Base-by-base conservation (phyloP, 2,113 vertebrate genomes). In the Centrocercus urophasianus region DNA sequence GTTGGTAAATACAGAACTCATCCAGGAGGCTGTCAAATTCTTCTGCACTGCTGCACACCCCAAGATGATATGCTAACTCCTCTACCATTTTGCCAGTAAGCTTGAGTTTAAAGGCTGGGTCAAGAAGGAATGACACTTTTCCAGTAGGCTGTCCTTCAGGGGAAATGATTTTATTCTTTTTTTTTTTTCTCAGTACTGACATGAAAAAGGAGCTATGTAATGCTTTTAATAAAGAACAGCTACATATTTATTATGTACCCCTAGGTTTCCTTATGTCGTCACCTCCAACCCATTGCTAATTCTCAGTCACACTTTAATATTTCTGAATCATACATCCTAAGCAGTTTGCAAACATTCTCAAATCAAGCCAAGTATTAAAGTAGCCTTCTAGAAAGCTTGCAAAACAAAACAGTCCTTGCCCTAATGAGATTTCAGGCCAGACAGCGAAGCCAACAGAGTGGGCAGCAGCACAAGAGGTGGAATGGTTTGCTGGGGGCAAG, bases 81-180 rank as follows among this genome's bases (percentile, higher is more conserved):
- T 93, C 96, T 97, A 89, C 96, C 96, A 76, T 69, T 97, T 94
- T 89, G 96, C 94, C 96, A 93, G 93, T 89, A 95, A 96, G 96
- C 96, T 93, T 94, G 96, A 95, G 97, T 96, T 92, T 89, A 95
- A 92, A 96, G 92, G 93, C 95, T 96, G 95, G 97, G 96, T 97
- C 96, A 97, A 83, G 92, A 94, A 60, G 42, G 45, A 97, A 73
- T 96, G 97, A 96, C 96, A 96, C 94, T 89, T 89, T 50, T 78
- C 61, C 96, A 93, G 83, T 60, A 90, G 94, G 83, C 95, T 96
- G 94, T 96, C 95, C 97, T 97, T 95, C 80, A 70, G 93, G 92
- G 97, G 81, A 97, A 96, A 90, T 79, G 42, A 88, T 96, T 92
- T 92, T 90, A 83, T 82, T 93, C 81, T 32, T 59, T 65, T 75